Percentiles rank a stretch among this genome's conserved stretches.
Evolutionary conservation across 2,113 vertebrate species (phyloP).

Genomic region (Leptobrachium ailaonicum): DNA sequence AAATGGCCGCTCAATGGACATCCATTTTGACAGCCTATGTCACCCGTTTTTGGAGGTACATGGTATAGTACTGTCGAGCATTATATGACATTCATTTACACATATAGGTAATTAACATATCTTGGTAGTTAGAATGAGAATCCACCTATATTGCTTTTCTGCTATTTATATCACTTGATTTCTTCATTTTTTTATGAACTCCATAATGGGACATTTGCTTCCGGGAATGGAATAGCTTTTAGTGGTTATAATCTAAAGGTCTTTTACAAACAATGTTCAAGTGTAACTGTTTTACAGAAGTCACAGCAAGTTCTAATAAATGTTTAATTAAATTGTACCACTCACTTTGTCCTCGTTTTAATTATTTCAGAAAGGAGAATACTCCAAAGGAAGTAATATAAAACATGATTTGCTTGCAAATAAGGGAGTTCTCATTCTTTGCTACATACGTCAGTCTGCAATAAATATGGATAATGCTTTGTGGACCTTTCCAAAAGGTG

Average conservation of each 20-base stretch:
- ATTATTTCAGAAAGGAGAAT: slow-evolving; percentile 4
- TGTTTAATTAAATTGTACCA: not conserved
- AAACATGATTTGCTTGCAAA: slow-evolving; percentile 1
- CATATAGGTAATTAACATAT: no score
- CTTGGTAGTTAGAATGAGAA: no score
- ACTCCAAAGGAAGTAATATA: slow-evolving; percentile 5
- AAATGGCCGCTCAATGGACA: no score
- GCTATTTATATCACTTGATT: not conserved
- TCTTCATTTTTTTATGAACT: not conserved
- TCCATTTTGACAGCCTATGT: no score
- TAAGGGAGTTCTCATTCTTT: slow-evolving; percentile 18
- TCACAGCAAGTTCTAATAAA: not conserved
- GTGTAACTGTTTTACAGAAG: not conserved
- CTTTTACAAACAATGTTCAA: not conserved
- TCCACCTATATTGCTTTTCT: no score
- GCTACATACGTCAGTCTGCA: not conserved
- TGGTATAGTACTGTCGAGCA: no score
- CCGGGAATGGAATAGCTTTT: no score
- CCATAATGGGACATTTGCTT: no score
- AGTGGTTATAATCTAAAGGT: no score
- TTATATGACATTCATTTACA: no score
- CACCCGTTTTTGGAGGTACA: no score
- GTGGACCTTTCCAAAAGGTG: not conserved
- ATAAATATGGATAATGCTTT: slow-evolving; percentile 2
- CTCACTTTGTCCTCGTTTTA: slow-evolving; percentile 26